These are phyloP conservation scores for Poecile atricapillus DNA, from an alignment of 2,113 vertebrate genomes.

Conservation along the genomic window DNA sequence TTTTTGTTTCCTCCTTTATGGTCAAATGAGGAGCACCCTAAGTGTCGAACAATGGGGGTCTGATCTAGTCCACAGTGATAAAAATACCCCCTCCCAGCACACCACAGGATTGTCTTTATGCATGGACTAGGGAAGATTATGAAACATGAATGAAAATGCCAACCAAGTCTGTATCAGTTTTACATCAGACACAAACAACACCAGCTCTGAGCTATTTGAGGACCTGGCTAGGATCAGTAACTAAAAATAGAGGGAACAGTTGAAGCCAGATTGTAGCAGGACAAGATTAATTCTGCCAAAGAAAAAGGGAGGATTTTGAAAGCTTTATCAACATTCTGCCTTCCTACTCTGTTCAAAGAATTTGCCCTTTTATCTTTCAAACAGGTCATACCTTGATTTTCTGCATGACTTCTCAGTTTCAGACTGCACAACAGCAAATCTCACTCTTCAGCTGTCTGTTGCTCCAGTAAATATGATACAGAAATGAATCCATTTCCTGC, in stretches of 20 bases:
- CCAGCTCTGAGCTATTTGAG: conserved; percentile 46
- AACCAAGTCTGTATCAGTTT: conserved; percentile 45
- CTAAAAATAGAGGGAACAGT: conserved; percentile 44
- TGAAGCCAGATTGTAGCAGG: conserved; percentile 33
- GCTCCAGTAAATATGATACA: neutral
- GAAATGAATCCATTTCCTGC: conserved; percentile 30
- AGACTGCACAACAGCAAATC: neutral
- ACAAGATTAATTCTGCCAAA: conserved; percentile 23
- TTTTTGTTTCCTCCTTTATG: neutral
- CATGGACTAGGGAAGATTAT: neutral
- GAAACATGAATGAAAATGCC: conserved; percentile 55
- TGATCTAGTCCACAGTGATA: neutral
- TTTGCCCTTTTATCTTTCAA: neutral
- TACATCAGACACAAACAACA: conserved; percentile 58
- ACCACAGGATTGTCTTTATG: neutral
- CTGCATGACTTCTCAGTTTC: neutral
- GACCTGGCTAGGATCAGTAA: conserved; percentile 21
- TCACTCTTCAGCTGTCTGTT: neutral
- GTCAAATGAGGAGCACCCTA: neutral
- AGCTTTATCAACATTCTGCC: neutral
- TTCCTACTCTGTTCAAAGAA: neutral
- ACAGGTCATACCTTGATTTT: neutral
- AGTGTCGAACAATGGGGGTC: neutral
- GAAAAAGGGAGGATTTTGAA: conserved; percentile 35
- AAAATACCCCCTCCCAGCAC: neutral